Evolutionary conservation across 2,888 invertebrate genomes (phyloP), one percentile per base, ranked within the genome.

Genomic region (Apamea epomidion): DNA sequence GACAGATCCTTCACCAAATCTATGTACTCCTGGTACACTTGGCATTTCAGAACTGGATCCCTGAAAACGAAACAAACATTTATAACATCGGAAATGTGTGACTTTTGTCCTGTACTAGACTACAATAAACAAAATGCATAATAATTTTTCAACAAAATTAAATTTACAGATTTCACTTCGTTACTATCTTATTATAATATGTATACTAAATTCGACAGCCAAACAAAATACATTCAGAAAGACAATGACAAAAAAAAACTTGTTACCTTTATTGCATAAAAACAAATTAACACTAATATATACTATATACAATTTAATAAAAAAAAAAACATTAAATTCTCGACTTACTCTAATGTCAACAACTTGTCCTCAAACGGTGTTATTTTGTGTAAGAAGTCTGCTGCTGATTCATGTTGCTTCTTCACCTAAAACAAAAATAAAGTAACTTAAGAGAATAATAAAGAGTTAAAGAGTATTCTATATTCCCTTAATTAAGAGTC

Each of bases 331-430:
- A 72, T 18, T 1, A 54, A 2, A 1, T 72, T 1, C n/a, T 72
- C 1, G 3, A 10, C 77, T 80, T 67, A 97, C 97, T 96, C 95
- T 45, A 93, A 87, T 25, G 94, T 93, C 65, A 96, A 89, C 32
- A 97, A 88, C 87, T 94, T 95, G 83, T 97, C 96, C 91, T 97
- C 97, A 84, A 92, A 97, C 3, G 93, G 94, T 72, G 96, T 93
- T 83, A 97, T 93, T 90, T 95, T 94, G 74, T 96, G 91, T 76
- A 97, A 90, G 81, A 94, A 96, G 2, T 96, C 95, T 68, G 92
- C 85, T 0, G 97, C 96, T 5, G 93, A 91, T 16, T 95, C 94
- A 67, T 97, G 96, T 87, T 96, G 94, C 37, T 94, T 93, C 85
- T 95, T 96, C 2, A 96, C 94, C 97, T 97, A 90, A 58, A 93